Percentiles rank a stretch among this genome's conserved stretches.
phyloP scores from a whole-genome alignment of 2,888 invertebrate genomes.

The Chrysolina haemoptera region DNA sequence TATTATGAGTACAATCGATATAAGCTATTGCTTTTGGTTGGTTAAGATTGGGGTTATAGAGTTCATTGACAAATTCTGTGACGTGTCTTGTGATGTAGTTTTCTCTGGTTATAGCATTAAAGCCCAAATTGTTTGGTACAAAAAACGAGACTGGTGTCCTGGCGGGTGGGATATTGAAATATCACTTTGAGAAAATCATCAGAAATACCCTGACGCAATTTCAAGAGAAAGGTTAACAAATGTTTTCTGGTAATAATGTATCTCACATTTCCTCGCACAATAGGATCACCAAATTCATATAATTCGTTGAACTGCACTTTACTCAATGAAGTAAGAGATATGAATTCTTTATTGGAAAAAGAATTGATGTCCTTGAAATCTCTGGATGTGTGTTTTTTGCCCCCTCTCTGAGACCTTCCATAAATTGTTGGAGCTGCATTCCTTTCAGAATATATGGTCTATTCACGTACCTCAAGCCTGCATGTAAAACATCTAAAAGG shows the following conservation, averaged over 20 bases:
- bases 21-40: too few relatives aligned
- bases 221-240: not conserved
- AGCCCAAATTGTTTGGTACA: not conserved
- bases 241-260: not conserved
- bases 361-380: not conserved
- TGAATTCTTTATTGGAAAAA: not conserved
- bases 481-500: not conserved
- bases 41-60: too few relatives aligned
- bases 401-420: not conserved
- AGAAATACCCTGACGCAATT: not conserved
- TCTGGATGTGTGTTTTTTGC: not conserved
- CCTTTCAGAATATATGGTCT: not conserved
- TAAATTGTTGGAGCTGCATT: not conserved
- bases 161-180: constrained; percentile 1
- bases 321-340: not conserved
- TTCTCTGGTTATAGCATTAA: too few relatives aligned
- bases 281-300: not conserved
- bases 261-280: not conserved
- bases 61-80: too few relatives aligned
- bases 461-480: not conserved
- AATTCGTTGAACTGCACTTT: not conserved
- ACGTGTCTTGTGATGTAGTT: too few relatives aligned
- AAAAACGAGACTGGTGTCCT: not conserved
- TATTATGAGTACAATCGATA: too few relatives aligned
- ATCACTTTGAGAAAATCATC: not conserved